phyloP scores from a whole-genome alignment of 2,113 vertebrate species.

The Mesoclemmys tuberculata region DNA sequence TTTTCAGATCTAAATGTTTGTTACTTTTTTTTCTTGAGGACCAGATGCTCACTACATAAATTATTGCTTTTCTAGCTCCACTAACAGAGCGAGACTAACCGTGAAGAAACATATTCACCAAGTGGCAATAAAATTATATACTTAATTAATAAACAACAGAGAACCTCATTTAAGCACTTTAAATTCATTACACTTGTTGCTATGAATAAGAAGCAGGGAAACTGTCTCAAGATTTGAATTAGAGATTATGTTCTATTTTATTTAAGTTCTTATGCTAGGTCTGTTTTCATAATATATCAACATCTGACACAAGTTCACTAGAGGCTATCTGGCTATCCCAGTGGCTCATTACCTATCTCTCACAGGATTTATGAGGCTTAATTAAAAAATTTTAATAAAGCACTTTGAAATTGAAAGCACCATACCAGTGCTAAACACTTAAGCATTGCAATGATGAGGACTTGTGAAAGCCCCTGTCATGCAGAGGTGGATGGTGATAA shows the following conservation, averaged over 20 bases:
- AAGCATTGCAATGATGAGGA: neutral
- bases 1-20: slow-evolving; percentile 5
- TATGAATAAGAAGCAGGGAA: neutral
- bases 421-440: neutral
- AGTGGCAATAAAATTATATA: neutral
- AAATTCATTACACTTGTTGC: neutral
- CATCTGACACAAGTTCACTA: neutral
- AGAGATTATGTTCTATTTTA: neutral
- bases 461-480: no score
- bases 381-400: neutral
- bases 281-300: neutral
- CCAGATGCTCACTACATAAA: neutral
- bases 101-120: neutral
- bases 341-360: neutral
- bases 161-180: neutral
- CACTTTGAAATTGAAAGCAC: neutral
- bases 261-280: neutral
- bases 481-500: neutral
- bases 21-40: neutral
- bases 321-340: neutral
- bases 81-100: neutral
- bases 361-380: neutral
- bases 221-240: neutral
- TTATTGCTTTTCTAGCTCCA: neutral
- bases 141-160: slow-evolving; percentile 12